phyloP scores from a whole-genome alignment of 2,113 vertebrate species.

The Muntiacus reevesi region DNA sequence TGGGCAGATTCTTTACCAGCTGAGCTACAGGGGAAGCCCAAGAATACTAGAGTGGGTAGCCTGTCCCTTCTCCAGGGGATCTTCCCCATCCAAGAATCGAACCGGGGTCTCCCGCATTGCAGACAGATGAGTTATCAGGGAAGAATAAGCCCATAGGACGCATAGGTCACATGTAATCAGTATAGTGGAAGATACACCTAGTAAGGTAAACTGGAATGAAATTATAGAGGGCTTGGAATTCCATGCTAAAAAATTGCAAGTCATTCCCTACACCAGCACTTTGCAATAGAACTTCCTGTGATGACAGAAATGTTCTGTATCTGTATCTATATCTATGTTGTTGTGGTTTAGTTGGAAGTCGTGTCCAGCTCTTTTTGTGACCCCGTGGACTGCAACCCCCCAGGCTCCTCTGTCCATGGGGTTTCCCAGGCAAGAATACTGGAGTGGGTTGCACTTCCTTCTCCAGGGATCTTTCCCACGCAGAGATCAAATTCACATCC shows the following conservation, averaged over 20 bases:
- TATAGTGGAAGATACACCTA: background rate
- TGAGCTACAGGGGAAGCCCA: background rate
- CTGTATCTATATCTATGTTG: background rate
- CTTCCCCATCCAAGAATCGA: background rate
- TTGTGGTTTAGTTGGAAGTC: background rate
- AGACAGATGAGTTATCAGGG: background rate
- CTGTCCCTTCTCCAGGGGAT: background rate
- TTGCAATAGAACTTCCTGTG: background rate
- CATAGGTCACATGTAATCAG: background rate
- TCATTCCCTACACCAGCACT: background rate
- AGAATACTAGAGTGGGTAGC: background rate
- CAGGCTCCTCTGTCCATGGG: background rate
- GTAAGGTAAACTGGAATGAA: background rate
- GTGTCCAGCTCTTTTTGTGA: background rate
- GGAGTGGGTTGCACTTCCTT: background rate
- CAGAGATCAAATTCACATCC: background rate
- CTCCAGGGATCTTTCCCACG: background rate
- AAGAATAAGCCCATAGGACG: background rate
- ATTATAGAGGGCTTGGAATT: background rate
- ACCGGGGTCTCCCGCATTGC: background rate
- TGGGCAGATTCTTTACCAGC: background rate
- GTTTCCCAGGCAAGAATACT: background rate
- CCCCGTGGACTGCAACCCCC: background rate
- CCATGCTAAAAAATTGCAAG: background rate
- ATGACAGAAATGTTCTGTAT: background rate